Evolutionary conservation across 2,113 vertebrate species (phyloP).

Genomic region (Dunckerocampus dactyliophorus): DNA sequence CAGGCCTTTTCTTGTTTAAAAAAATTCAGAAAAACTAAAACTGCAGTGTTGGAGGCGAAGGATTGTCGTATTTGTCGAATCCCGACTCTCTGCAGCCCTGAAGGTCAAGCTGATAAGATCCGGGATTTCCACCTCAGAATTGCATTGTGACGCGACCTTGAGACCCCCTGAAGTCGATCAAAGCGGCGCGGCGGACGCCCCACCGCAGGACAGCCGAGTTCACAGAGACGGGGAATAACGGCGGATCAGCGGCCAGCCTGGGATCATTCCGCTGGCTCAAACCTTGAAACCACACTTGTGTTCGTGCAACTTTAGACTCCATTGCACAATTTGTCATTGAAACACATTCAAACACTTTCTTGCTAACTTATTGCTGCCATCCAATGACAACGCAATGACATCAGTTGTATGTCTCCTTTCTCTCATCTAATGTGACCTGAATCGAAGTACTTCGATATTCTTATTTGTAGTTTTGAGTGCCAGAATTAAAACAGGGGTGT

Average conservation of each 20-base stretch:
- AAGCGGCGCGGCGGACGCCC: constrained; percentile 42
- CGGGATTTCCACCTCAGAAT: constrained; percentile 61
- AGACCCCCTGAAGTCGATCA: constrained; percentile 68
- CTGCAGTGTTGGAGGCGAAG: neutral
- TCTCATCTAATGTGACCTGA: too few species aligned
- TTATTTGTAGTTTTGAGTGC: too few species aligned
- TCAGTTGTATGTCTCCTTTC: too few species aligned
- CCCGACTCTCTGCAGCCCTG: constrained; percentile 62
- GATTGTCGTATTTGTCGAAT: constrained; percentile 53
- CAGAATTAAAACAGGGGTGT: too few species aligned
- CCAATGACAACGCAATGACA: too few species aligned
- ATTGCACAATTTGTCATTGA: too few species aligned
- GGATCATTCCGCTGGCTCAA: constrained; percentile 11
- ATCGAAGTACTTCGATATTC: too few species aligned
- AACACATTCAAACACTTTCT: too few species aligned
- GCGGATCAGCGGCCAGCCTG: constrained; percentile 57
- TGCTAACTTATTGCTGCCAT: too few species aligned
- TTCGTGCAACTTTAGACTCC: too few species aligned
- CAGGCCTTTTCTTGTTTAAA: too few species aligned
- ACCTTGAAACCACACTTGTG: neutral
- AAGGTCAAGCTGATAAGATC: constrained; percentile 76
- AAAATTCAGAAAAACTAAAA: too few species aligned
- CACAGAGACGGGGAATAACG: constrained; percentile 50
- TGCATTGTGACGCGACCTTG: constrained; percentile 68
- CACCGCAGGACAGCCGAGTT: constrained; percentile 49